Conservation (phyloP, 1,140 invertebrate species). For the Cotesia typhae region DNA sequence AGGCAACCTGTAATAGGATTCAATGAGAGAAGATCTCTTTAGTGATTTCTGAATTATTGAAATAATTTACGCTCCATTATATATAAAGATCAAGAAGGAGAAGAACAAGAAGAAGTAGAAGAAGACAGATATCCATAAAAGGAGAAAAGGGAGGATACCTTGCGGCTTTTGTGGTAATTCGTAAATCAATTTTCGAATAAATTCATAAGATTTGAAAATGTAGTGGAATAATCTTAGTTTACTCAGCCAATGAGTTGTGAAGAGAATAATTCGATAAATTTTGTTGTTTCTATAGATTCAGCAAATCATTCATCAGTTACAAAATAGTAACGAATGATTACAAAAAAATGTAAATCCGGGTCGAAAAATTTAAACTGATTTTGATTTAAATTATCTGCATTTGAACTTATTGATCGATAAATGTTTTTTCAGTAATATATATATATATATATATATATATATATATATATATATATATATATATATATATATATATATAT, state of each 20-base stretch:
- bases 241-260: constrained; percentile 10
- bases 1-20: constrained; percentile 53
- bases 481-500: no score
- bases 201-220: neutral
- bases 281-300: neutral
- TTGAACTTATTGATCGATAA: no score
- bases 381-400: no score
- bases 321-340: no score
- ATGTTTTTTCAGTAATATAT: no score
- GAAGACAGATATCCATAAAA: constrained; percentile 12
- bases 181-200: constrained; percentile 2
- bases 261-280: neutral
- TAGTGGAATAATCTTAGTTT: constrained; percentile 7
- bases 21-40: constrained; percentile 55
- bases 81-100: neutral
- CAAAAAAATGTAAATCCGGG: no score
- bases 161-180: constrained; percentile 20
- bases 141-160: constrained; percentile 17
- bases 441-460: no score
- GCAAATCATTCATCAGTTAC: neutral
- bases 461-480: no score
- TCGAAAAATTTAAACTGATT: no score
- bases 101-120: neutral
- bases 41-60: constrained; percentile 53
- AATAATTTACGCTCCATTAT: constrained; percentile 21